phyloP scores from a whole-genome alignment of 2,113 vertebrate species.

The Melanostigma gelatinosum region DNA sequence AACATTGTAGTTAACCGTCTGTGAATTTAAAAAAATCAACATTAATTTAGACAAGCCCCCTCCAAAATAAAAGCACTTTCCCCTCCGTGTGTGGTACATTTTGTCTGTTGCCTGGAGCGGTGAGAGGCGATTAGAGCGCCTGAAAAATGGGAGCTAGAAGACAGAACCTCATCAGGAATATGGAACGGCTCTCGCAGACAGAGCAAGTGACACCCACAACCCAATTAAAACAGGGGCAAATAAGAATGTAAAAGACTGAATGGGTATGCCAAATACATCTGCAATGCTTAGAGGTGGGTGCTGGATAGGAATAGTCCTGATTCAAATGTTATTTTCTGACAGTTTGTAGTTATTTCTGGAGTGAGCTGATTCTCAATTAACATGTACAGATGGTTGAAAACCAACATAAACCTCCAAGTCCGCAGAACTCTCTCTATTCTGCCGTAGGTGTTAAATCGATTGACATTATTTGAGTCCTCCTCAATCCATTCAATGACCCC shows the following conservation, averaged over 20 bases:
- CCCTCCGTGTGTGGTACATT: constrained; percentile 61
- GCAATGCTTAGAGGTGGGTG: constrained; percentile 7
- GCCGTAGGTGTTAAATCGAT: background rate
- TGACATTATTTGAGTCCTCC: background rate
- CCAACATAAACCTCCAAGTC: background rate
- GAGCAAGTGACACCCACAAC: constrained; percentile 57
- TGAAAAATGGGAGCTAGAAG: constrained; percentile 72
- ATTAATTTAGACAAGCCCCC: constrained; percentile 55
- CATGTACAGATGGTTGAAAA: background rate
- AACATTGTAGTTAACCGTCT: constrained; percentile 43
- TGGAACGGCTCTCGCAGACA: constrained; percentile 59
- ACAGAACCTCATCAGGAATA: constrained; percentile 65
- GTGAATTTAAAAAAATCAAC: constrained; percentile 51
- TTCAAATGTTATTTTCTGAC: background rate
- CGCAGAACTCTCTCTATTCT: background rate
- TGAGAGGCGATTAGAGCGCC: constrained; percentile 69
- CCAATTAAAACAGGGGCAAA: constrained; percentile 63
- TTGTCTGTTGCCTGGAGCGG: constrained; percentile 74
- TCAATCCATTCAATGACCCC: background rate
- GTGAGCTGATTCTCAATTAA: background rate
- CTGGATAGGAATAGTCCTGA: constrained; percentile 8
- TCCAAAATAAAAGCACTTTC: constrained; percentile 68
- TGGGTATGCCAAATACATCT: constrained; percentile 4
- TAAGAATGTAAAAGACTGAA: constrained; percentile 32
- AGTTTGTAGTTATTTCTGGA: background rate